Percentiles rank a stretch among this genome's conserved stretches.
Conservation (phyloP, 30 jellyfish, hydroid and myxozoan genomes). For the Aurelia sp. region DNA sequence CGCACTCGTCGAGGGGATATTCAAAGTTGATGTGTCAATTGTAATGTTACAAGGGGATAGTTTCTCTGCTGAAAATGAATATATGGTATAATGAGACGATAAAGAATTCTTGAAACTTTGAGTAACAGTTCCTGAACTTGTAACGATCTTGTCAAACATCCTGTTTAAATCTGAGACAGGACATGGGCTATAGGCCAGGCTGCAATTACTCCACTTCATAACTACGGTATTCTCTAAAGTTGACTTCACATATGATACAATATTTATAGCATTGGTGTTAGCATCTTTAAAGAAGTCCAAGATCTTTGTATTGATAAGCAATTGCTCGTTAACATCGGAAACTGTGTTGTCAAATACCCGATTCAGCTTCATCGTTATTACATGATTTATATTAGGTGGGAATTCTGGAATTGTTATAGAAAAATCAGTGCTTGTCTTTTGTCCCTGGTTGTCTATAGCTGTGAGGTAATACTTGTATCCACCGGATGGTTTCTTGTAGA, state of each 20-base stretch:
- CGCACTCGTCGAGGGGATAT: not conserved
- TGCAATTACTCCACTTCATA: conserved; percentile 86
- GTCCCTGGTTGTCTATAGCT: conserved; percentile 85
- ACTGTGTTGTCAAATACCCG: conserved; percentile 75
- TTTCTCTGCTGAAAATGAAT: conserved; percentile 13
- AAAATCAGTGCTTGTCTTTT: conserved; percentile 66
- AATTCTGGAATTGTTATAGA: conserved; percentile 61
- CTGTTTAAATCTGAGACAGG: conserved; percentile 16
- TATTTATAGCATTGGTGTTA: conserved; percentile 46
- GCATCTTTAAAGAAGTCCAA: conserved; percentile 74
- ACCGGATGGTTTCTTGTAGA: conserved; percentile 28
- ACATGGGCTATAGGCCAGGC: conserved; percentile 78
- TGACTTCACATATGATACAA: conserved; percentile 54
- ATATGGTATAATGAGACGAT: conserved; percentile 64
- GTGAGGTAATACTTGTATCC: conserved; percentile 68
- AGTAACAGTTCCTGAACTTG: conserved; percentile 17
- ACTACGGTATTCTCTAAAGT: conserved; percentile 18
- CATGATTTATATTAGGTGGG: conserved; percentile 60
- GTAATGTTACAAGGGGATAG: conserved; percentile 47
- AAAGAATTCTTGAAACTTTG: conserved; percentile 48
- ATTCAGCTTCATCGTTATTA: conserved; percentile 41
- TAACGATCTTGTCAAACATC: conserved; percentile 31
- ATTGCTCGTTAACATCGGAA: conserved; percentile 89
- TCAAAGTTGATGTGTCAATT: not conserved
- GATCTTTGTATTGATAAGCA: conserved; percentile 72